Base-by-base conservation (phyloP, 2,113 vertebrate genomes). In the Scortum barcoo region DNA sequence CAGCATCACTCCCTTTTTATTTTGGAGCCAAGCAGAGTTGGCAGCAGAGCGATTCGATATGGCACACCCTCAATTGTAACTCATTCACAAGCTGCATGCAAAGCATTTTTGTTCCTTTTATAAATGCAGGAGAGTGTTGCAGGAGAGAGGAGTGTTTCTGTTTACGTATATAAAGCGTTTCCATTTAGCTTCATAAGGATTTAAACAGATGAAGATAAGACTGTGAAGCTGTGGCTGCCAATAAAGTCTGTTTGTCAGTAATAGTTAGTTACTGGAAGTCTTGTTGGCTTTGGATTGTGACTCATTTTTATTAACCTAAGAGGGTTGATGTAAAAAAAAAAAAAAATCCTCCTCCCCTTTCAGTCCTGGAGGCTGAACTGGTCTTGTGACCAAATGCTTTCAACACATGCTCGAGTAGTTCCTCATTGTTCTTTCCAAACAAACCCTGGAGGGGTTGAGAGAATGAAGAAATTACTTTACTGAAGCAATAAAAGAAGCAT, bases 341-440 rank as follows among this genome's bases (percentile, higher is more conserved):
- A 33, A 26, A 51, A 5, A 13, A n/a, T n/a, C n/a, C 0, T 20
- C 20, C 20, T 42, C 66, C 36, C 33, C n/a, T 9, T 0, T 50
- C 7, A 2, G 7, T 65, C 38, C 69, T 75, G n/a, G 26, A 78
- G 40, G 78, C 76, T 75, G 19, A 73, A 51, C 48, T 19, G 12
- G 56, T 83, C 91, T 85, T 72, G 78, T 87, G 86, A 89, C 50
- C 42, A 66, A 76, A 74, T 56, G 9, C 63, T 76, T 71, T 87
- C 24, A 51, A 81, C 60, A 80, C 79, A 24, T 67, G 26, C 38
- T 80, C 2, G 4, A 75, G 50, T 51, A 60, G 68, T 86, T 89
- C 75, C 86, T 77, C 36, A 12, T 63, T 79, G 10, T 67, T 61
- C 63, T 78, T 51, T 74, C 48, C 63, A 53, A 56, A 70, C 30